Conservation (phyloP, 2,113 vertebrate genomes). For the Quiscalus mexicanus region DNA sequence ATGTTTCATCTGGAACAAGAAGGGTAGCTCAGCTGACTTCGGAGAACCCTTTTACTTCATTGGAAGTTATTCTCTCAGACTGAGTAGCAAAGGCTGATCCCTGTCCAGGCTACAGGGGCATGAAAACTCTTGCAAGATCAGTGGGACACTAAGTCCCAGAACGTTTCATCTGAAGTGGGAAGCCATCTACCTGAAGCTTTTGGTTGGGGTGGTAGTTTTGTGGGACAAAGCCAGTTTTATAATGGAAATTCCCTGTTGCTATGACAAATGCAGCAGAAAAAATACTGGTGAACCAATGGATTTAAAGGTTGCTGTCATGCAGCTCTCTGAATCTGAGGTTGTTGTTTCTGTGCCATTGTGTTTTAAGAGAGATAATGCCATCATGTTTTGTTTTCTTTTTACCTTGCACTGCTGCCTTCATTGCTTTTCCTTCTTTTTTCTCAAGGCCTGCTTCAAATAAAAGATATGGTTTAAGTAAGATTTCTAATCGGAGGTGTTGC, state of each 20-base stretch:
- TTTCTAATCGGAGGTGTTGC: neutral
- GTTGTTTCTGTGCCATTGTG: neutral
- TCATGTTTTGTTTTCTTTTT: conserved; percentile 59
- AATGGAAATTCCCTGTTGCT: neutral
- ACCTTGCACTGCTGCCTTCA: conserved; percentile 71
- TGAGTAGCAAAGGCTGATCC: neutral
- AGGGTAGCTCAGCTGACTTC: neutral
- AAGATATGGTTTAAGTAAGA: conserved; percentile 56
- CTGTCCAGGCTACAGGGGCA: neutral
- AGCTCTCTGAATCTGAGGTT: conserved; percentile 33
- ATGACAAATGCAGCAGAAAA: neutral
- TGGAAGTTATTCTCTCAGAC: neutral
- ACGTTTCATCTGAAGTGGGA: neutral
- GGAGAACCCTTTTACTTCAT: neutral
- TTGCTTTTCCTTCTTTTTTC: conserved; percentile 73
- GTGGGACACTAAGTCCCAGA: neutral
- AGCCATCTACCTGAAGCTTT: neutral
- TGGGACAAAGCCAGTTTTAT: neutral
- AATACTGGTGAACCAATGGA: neutral
- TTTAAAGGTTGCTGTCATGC: conserved; percentile 45
- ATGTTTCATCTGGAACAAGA: neutral
- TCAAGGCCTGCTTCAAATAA: conserved; percentile 64
- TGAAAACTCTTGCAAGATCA: neutral
- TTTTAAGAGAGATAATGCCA: conserved; percentile 52
- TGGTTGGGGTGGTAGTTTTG: neutral